A percentile compares a stretch with the other conserved stretches of the same genome.
These are phyloP conservation scores for Phallusia fumigata DNA, from an alignment of 23 tunicate genomes.

Conservation along the genomic window DNA sequence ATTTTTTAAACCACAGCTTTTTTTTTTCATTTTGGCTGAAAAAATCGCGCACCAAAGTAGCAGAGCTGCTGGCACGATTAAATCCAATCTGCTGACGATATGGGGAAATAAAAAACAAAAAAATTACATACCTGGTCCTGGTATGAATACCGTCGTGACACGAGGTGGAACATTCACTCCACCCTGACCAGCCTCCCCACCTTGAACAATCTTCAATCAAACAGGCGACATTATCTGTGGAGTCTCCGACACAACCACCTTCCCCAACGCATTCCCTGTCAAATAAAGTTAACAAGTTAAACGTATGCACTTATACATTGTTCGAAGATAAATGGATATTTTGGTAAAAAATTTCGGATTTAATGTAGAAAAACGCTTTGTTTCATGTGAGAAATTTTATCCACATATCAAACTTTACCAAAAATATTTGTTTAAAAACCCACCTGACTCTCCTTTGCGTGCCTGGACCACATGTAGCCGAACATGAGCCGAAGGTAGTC, in stretches of 20 bases:
- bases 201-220: constrained; percentile 6
- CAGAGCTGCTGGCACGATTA: too few species aligned
- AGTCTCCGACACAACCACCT: constrained; percentile 24
- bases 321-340: too few species aligned
- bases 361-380: too few species aligned
- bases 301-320: too few species aligned
- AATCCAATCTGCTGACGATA: too few species aligned
- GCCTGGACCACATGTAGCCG: constrained; percentile 54
- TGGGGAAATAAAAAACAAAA: too few species aligned
- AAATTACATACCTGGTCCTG: constrained; percentile 4
- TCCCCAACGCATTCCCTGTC: background rate
- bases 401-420: too few species aligned
- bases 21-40: too few species aligned
- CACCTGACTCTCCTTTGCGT: background rate
- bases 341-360: too few species aligned
- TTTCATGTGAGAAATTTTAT: too few species aligned
- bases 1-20: too few species aligned
- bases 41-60: too few species aligned
- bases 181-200: constrained; percentile 26
- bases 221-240: background rate
- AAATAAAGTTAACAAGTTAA: background rate
- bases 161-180: constrained; percentile 24
- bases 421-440: background rate
- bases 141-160: constrained; percentile 18
- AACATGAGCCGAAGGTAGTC: constrained; percentile 27